Conservation (phyloP, 1,140 invertebrate species). For the Spodoptera litura region DNA sequence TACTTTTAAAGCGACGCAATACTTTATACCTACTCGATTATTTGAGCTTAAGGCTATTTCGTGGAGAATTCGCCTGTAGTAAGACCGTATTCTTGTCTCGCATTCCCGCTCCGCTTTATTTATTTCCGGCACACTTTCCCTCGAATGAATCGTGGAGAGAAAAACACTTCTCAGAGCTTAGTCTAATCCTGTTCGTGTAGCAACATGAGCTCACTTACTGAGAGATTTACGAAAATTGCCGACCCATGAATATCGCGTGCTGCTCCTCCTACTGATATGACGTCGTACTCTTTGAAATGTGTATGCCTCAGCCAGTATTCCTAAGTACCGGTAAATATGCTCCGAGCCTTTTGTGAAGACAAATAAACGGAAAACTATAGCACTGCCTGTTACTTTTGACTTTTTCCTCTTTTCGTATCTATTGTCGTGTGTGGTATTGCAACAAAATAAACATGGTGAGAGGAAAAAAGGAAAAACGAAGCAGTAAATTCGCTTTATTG, state of each 20-base stretch:
- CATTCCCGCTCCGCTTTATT: constrained; percentile 59
- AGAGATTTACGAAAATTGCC: constrained; percentile 66
- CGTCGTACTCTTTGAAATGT: constrained; percentile 29
- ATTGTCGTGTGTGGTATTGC: neutral
- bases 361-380: constrained; percentile 26
- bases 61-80: constrained; percentile 42
- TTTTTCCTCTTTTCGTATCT: neutral
- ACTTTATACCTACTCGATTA: constrained; percentile 39
- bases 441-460: constrained; percentile 14
- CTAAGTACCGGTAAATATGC: constrained; percentile 36
- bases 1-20: constrained; percentile 31
- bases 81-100: constrained; percentile 54
- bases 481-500: constrained; percentile 20
- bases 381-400: neutral
- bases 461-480: neutral
- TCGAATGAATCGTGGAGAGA: constrained; percentile 65
- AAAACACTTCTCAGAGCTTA: constrained; percentile 72
- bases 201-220: constrained; percentile 63
- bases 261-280: constrained; percentile 28
- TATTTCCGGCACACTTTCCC: constrained; percentile 57
- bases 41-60: constrained; percentile 29
- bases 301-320: constrained; percentile 12
- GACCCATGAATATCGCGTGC: constrained; percentile 44
- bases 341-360: constrained; percentile 9
- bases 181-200: constrained; percentile 66